Conservation (phyloP, 2,797 vertebrate genomes). For the Anas capensis region DNA sequence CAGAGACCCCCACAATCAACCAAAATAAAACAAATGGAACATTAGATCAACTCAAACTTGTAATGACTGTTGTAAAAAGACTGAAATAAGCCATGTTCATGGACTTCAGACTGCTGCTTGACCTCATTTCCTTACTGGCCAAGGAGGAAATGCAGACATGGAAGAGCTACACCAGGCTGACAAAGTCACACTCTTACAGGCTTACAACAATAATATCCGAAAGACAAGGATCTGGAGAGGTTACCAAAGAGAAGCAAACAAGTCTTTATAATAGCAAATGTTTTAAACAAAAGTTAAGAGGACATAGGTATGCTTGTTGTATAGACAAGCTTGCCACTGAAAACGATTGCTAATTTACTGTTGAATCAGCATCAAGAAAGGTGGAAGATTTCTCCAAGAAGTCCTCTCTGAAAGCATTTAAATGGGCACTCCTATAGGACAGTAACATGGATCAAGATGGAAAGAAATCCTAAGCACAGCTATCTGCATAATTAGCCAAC, state of each 20-base stretch:
- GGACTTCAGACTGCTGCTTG: not conserved
- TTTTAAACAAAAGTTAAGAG: not conserved
- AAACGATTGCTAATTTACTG: not conserved
- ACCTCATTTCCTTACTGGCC: not conserved
- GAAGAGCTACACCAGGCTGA: not conserved
- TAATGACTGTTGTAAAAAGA: not conserved
- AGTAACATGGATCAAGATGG: not conserved
- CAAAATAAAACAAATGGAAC: not conserved
- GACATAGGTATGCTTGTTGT: not conserved
- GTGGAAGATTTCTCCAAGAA: not conserved
- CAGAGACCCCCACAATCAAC: not conserved
- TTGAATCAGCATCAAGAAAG: not conserved
- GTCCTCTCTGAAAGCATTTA: not conserved
- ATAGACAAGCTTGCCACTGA: not conserved
- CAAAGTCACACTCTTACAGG: not conserved
- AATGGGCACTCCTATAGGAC: not conserved
- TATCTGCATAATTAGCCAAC: not conserved
- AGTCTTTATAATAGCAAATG: not conserved
- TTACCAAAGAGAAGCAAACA: not conserved
- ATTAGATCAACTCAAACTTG: not conserved
- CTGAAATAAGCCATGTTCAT: not conserved
- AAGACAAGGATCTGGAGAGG: not conserved
- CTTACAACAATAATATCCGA: not conserved
- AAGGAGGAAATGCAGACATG: not conserved
- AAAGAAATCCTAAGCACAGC: not conserved